These are phyloP conservation scores for Phorcus lineatus DNA, from an alignment of 2,888 invertebrate species.

Conservation along the genomic window DNA sequence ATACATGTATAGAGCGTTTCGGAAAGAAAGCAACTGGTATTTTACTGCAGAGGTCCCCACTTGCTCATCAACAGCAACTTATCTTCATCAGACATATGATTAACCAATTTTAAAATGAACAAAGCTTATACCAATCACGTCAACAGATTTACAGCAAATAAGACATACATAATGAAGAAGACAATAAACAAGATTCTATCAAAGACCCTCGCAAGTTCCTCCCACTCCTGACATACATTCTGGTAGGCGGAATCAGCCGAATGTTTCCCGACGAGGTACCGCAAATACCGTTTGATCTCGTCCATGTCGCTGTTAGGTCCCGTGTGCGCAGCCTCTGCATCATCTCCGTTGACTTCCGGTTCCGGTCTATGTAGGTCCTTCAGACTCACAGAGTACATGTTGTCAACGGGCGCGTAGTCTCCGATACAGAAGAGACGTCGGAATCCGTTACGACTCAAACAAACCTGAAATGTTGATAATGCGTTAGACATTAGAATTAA, in stretches of 20 bases:
- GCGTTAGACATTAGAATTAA: background rate
- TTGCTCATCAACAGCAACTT: too few relatives aligned
- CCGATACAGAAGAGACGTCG: constrained; percentile 42
- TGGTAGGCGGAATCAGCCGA: constrained; percentile 39
- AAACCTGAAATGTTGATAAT: constrained; percentile 31
- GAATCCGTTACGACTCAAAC: constrained; percentile 38
- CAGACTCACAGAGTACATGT: constrained; percentile 36
- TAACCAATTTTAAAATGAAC: too few relatives aligned
- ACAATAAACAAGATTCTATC: constrained; percentile 42
- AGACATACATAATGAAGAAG: constrained; percentile 40
- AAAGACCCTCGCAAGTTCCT: constrained; percentile 42
- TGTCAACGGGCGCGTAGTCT: constrained; percentile 39
- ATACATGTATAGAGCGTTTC: too few relatives aligned
- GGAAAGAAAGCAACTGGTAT: too few relatives aligned
- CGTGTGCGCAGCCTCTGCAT: background rate
- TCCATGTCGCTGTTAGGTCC: constrained; percentile 2
- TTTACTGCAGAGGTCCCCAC: too few relatives aligned
- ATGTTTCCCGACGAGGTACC: constrained; percentile 41
- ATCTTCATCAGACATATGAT: too few relatives aligned
- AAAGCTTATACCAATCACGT: background rate
- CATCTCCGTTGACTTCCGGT: background rate
- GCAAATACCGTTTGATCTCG: constrained; percentile 34
- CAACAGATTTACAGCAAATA: constrained; percentile 39
- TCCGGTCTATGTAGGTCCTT: background rate
- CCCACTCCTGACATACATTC: constrained; percentile 44